Evolutionary conservation across 2,113 vertebrate genomes (phyloP), one percentile per base, ranked within the genome.

Genomic region (Bothrops jararaca): DNA sequence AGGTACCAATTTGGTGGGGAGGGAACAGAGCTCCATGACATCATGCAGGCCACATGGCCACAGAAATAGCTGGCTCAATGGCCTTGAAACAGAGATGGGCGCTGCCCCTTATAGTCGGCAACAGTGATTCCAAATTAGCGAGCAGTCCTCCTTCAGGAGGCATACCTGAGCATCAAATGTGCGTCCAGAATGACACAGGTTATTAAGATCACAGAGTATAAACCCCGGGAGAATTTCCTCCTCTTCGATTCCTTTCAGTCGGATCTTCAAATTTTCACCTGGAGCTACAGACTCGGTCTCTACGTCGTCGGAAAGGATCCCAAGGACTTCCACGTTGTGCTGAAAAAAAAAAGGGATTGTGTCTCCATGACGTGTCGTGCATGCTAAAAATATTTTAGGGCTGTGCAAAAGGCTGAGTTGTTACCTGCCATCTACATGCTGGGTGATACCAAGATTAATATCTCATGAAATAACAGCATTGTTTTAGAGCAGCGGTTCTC

Each of bases 181-280:
- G 94, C 99, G 99, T 74, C 99, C 99, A 57, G 99, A 99, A 98
- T 99, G 99, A 98, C 99, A 99, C 88, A 99, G 98, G 97, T 99
- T 99, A 97, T 99, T 99, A 20, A 98, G 98, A 95, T 99, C 99
- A 96, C 99, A 99, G 92, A 99, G 99, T 96, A 99, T 99, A 96
- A 99, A 99, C 90, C 99, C 99, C 26, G 99, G 99, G 58, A 99
- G 98, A 92, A 99, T 99, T 97, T 99, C 99, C 57, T 99, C 99
- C 88, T 99, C 99, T 98, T 99, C 99, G 74, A 99, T 99, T 96
- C 99, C 99, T 96, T 99, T 99, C 96, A 99, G 98, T 95, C 99
- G 97, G 94, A 99, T 97, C 97, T 99, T 99, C 85, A 99, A 98
- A 97, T 99, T 99, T 98, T 99, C 99, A 91, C 99, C 99, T 18